A percentile compares a stretch with the other conserved stretches of the same genome.
Evolutionary conservation across 2,797 vertebrate species (phyloP).

Genomic region (Choloepus didactylus): DNA sequence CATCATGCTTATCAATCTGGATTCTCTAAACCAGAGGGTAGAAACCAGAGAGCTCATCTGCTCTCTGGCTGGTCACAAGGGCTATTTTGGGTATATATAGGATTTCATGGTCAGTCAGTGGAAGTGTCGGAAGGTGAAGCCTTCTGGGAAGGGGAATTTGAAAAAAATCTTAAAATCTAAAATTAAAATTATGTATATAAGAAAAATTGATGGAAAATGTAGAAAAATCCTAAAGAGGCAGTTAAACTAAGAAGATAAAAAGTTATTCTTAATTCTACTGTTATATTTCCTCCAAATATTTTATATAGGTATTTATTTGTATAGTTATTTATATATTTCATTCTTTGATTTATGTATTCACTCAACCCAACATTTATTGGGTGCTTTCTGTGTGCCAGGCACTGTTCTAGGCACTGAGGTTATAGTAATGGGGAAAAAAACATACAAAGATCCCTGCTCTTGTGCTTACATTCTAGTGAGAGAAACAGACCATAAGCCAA

Average conservation of each 20-base stretch:
- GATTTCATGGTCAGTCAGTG: not conserved
- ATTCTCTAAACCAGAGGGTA: not conserved
- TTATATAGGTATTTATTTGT: not conserved
- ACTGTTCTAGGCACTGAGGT: not conserved
- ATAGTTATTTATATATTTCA: slow-evolving; percentile 4
- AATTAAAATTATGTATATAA: not conserved
- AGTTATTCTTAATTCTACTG: not conserved
- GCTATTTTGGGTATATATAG: not conserved
- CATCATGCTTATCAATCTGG: not conserved
- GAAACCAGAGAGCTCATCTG: not conserved
- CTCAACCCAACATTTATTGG: not conserved
- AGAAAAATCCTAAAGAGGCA: not conserved
- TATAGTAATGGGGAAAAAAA: not conserved
- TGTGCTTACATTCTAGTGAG: not conserved
- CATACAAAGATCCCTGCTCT: not conserved
- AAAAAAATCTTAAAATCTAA: not conserved
- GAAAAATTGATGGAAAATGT: not conserved
- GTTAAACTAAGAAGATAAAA: not conserved
- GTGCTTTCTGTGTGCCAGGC: not conserved
- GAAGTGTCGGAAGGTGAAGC: not conserved
- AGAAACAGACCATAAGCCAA: not conserved
- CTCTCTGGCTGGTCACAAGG: not conserved
- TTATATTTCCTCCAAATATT: not conserved
- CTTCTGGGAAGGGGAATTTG: not conserved
- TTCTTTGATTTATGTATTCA: not conserved